Percentiles rank a stretch among this genome's conserved stretches.
Conservation (phyloP, 2,113 vertebrate species). For the Paramisgurnus dabryanus region DNA sequence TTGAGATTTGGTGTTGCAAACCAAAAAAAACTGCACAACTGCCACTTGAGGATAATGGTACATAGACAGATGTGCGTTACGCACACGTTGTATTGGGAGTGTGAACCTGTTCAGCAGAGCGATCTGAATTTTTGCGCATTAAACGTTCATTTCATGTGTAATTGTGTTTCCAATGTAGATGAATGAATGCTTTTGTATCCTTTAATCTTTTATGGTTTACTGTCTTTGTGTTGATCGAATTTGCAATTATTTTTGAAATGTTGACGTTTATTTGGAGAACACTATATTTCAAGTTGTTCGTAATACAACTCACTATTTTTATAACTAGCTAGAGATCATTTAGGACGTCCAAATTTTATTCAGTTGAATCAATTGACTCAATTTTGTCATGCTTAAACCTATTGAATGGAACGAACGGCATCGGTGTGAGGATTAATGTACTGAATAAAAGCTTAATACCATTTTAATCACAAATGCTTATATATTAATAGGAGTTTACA, state of each 20-base stretch:
- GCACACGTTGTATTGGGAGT: constrained; percentile 31
- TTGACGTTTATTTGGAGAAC: constrained; percentile 30
- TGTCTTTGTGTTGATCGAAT: constrained; percentile 40
- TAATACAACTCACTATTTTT: constrained; percentile 58
- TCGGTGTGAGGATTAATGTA: constrained; percentile 19
- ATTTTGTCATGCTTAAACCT: constrained; percentile 19
- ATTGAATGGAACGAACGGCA: constrained; percentile 10
- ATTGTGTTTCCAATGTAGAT: constrained; percentile 45
- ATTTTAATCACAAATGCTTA: constrained; percentile 49
- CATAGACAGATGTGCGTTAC: constrained; percentile 26
- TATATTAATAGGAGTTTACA: constrained; percentile 54
- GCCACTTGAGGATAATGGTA: constrained; percentile 53
- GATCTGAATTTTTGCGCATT: constrained; percentile 2
- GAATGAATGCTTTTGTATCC: constrained; percentile 42
- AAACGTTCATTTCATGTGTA: constrained; percentile 36
- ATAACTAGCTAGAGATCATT: constrained; percentile 44
- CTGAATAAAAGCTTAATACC: constrained; percentile 32
- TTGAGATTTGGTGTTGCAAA: constrained; percentile 64
- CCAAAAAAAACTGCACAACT: constrained; percentile 58
- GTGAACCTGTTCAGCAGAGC: constrained; percentile 1
- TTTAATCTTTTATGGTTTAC: constrained; percentile 38
- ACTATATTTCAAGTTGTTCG: constrained; percentile 50
- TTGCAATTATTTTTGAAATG: constrained; percentile 44
- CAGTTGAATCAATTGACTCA: not conserved
- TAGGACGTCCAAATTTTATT: not conserved